Evolutionary conservation across 2,113 vertebrate genomes (phyloP).

Genomic region (Opisthocomus hoazin): DNA sequence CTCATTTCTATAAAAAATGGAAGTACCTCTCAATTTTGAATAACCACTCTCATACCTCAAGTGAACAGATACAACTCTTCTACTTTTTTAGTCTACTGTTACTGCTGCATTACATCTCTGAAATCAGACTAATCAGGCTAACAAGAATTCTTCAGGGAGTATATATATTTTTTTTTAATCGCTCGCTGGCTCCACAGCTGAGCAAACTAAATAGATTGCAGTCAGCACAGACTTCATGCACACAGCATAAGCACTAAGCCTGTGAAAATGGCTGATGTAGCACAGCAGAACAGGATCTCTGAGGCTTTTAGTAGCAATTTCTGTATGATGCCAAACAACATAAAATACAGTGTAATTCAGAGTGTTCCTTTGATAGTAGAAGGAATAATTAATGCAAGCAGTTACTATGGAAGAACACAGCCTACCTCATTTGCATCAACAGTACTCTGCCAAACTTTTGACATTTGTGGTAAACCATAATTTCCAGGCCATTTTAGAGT

Average conservation of each 20-base stretch:
- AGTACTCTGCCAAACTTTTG: neutral
- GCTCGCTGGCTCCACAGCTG: neutral
- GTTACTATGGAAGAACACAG: neutral
- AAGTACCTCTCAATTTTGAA: neutral
- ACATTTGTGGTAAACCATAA: neutral
- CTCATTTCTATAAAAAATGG: neutral
- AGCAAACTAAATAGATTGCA: neutral
- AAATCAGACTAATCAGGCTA: neutral
- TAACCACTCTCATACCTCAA: neutral
- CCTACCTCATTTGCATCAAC: neutral
- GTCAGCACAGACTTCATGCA: neutral
- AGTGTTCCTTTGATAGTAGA: neutral
- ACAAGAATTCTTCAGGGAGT: neutral
- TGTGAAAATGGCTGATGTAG: neutral
- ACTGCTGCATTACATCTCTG: neutral
- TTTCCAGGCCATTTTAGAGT: neutral
- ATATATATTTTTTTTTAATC: neutral
- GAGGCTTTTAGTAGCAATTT: neutral
- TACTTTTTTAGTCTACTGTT: neutral
- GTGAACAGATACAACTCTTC: neutral
- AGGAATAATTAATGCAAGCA: constrained; percentile 7
- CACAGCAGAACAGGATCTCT: neutral
- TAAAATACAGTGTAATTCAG: neutral
- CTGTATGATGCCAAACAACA: neutral
- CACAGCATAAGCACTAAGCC: neutral